These are phyloP conservation scores for Mycogona germanica DNA, from an alignment of 2,888 invertebrate species.

Conservation along the genomic window DNA sequence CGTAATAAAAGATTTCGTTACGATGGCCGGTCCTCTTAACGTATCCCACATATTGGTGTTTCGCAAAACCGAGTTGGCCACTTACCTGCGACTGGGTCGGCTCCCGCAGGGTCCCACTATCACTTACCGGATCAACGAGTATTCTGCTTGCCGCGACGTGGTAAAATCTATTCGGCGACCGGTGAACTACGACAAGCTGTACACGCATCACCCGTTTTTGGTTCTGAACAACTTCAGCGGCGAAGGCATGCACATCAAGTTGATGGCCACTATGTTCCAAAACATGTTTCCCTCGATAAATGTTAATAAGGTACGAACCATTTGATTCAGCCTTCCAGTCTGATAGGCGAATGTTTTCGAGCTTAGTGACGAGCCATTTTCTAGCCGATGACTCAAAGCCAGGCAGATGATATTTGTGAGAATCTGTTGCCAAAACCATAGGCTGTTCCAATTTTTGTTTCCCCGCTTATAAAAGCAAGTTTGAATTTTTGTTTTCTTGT, in stretches of 20 bases:
- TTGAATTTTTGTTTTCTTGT: background rate
- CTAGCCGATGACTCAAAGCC: background rate
- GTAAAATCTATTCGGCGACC: conserved; percentile 74
- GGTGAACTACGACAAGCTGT: conserved; percentile 63
- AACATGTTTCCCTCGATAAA: conserved; percentile 98
- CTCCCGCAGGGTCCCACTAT: conserved; percentile 87
- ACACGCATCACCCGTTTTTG: conserved; percentile 76
- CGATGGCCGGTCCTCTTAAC: conserved; percentile 76
- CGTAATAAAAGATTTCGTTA: conserved; percentile 90
- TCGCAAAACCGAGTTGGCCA: conserved; percentile 68
- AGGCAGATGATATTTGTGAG: background rate
- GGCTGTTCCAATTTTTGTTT: no score
- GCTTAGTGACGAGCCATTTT: background rate
- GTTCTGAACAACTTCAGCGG: conserved; percentile 64
- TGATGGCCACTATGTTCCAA: conserved; percentile 93
- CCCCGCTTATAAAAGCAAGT: no score
- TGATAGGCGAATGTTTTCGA: background rate
- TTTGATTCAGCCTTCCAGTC: background rate
- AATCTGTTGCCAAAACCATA: no score
- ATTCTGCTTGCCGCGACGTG: conserved; percentile 71
- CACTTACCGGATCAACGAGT: conserved; percentile 71
- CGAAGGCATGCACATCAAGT: conserved; percentile 74
- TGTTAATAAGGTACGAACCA: conserved; percentile 60
- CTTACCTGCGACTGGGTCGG: conserved; percentile 72
- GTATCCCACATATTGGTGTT: conserved; percentile 88